A percentile compares a stretch with the other conserved stretches of the same genome.
phyloP scores from a whole-genome alignment of 2,888 invertebrate species.

The Pheosia tremula region DNA sequence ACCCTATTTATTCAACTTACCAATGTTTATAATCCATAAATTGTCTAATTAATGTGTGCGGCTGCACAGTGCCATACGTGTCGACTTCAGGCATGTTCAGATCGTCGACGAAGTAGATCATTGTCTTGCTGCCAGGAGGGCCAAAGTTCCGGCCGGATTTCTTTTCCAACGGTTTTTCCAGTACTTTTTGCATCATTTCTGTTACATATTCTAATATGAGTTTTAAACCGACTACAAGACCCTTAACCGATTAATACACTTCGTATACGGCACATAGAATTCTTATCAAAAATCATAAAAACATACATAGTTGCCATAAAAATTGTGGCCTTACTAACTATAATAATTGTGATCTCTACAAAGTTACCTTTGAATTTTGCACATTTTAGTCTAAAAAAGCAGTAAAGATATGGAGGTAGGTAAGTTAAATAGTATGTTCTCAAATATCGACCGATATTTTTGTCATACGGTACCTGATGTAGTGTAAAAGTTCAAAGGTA shows the following conservation, averaged over 20 bases:
- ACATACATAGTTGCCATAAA: no score
- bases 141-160: conserved; percentile 97
- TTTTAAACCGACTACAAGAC: no score
- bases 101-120: conserved; percentile 98
- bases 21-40: conserved; percentile 98
- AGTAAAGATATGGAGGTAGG: no score
- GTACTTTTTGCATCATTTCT: conserved; percentile 94
- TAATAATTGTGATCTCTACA: no score
- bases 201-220: conserved; percentile 12
- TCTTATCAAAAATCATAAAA: no score
- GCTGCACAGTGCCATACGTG: conserved; percentile 96
- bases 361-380: no score
- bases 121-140: conserved; percentile 95
- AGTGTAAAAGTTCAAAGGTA: conserved; percentile 97
- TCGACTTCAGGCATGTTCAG: conserved; percentile 99
- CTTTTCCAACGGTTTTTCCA: conserved; percentile 97
- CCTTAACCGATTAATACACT: no score
- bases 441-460: neutral
- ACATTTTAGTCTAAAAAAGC: no score
- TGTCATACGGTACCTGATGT: conserved; percentile 87
- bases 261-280: no score
- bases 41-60: conserved; percentile 96
- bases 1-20: conserved; percentile 67
- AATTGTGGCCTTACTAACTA: no score
- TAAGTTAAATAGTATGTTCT: no score